Evolutionary conservation across 2,888 invertebrate species (phyloP), one percentile per base, ranked within the genome.

Genomic region (Drosophila demipolita): DNA sequence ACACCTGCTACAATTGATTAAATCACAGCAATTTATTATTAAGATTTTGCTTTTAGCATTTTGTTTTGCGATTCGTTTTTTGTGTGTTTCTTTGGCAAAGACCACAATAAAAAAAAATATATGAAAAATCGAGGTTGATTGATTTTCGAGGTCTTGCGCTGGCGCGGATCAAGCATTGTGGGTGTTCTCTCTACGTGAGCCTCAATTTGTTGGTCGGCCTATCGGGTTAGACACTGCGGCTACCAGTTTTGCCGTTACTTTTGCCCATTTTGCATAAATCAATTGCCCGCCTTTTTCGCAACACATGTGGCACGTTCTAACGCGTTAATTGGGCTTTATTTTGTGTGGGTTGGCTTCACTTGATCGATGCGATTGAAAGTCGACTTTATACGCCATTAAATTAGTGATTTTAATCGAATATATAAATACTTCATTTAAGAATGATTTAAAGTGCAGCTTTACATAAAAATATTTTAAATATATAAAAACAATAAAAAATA

Each of bases 1-100:
- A 87, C 89, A 87, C 87, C 87, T 87, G 87, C 87, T 89, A 83
- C 83, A 87, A 89, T 87, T 89, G 87, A 89, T 87, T 87, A 89
- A 86, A 89, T 87, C 87, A 76, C 76, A 53, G 83, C 82, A 83
- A 87, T 89, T 89, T 87, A 87, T 85, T 89, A 89, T 83, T 83
- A 73, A 74, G 64, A 81, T 64, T 86, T 74, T 75, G 36, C 48
- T 32, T 59, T 61, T 20, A 12, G 40, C 45, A 54, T 49, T 33
- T 62, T 62, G 35, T 33, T 55, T 26, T 53, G 45, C 45, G 36
- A 57, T 35, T 36, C 32, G 36, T 45, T 53, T 60, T 52, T 32
- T 15, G 20, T 29, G 20, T 42, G 15, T 33, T 38, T n/a, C 29
- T 17, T 23, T n/a, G 23, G 40, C 35, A 54, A 38, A 65, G 40